Percentiles rank a stretch among this genome's conserved stretches.
Evolutionary conservation across 2,113 vertebrate genomes (phyloP).

Genomic region (Barnardius zonarius): DNA sequence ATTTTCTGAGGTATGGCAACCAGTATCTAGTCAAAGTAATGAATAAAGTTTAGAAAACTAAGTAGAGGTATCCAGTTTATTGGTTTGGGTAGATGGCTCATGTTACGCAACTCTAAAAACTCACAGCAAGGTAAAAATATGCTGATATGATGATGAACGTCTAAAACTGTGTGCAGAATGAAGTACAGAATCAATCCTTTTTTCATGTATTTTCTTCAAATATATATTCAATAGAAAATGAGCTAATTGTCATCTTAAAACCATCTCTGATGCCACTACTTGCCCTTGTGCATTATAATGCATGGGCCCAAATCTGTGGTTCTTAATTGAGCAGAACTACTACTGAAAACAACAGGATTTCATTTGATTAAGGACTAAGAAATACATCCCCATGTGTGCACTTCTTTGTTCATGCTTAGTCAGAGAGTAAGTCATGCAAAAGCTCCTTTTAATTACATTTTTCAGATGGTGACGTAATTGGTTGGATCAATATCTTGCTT

Average conservation of each 20-base stretch:
- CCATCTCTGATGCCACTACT: neutral
- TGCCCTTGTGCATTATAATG: neutral
- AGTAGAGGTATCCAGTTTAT: neutral
- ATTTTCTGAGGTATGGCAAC: neutral
- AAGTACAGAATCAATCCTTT: neutral
- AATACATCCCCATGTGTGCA: neutral
- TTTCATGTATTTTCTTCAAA: neutral
- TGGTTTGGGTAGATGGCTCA: neutral
- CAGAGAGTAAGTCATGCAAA: constrained; percentile 51
- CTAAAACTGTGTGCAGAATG: neutral
- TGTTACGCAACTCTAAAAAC: neutral
- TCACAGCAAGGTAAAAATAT: neutral
- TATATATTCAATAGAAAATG: neutral
- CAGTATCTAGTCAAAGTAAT: neutral
- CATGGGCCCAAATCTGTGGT: neutral
- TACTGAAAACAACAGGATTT: constrained; percentile 53
- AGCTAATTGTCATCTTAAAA: neutral
- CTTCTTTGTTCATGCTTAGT: constrained; percentile 50
- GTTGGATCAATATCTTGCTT: constrained; percentile 15
- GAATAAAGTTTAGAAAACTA: neutral
- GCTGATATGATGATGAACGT: neutral
- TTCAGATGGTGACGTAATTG: constrained; percentile 48
- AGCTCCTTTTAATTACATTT: constrained; percentile 58
- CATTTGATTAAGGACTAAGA: constrained; percentile 40
- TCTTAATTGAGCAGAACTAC: constrained; percentile 51